Evolutionary conservation across 2,888 invertebrate species (phyloP).

Genomic region (Zaprionus obscuricornis): DNA sequence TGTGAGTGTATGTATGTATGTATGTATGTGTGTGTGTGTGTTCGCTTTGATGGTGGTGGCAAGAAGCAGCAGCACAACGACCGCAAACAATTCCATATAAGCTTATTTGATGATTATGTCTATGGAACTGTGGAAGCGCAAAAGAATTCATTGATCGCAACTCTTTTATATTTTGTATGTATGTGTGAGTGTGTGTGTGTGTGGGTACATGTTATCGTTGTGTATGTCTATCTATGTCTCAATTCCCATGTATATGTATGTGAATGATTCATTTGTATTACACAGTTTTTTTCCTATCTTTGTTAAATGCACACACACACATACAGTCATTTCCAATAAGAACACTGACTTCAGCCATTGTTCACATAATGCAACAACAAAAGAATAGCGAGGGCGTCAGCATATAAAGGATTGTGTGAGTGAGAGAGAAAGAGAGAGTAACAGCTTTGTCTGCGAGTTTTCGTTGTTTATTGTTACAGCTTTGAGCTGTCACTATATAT

Average conservation of each 20-base stretch:
- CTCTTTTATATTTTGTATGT: slow-evolving; percentile 18
- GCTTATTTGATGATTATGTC: slow-evolving; percentile 43
- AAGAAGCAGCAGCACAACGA: slow-evolving; percentile 64
- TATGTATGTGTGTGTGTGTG: slow-evolving; percentile 30
- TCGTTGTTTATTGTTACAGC: no score
- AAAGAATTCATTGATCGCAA: slow-evolving; percentile 67
- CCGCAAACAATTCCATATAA: slow-evolving; percentile 73
- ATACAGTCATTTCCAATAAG: slow-evolving; percentile 45
- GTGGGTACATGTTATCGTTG: not conserved
- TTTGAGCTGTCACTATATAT: no score
- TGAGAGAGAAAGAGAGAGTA: no score
- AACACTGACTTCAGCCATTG: slow-evolving; percentile 58
- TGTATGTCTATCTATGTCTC: slow-evolving; percentile 7
- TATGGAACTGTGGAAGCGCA: slow-evolving; percentile 42
- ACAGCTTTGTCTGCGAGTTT: not conserved
- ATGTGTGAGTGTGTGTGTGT: not conserved
- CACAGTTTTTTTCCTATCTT: slow-evolving; percentile 35
- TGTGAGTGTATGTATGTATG: no score
- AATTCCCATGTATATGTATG: no score
- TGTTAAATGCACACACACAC: slow-evolving; percentile 51
- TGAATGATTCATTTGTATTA: slow-evolving; percentile 57
- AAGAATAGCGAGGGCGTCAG: slow-evolving; percentile 8
- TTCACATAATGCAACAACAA: slow-evolving; percentile 20
- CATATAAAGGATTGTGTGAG: no score
- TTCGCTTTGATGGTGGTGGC: slow-evolving; percentile 60